Evolutionary conservation across 2,113 vertebrate species (phyloP).

Genomic region (Anarhynchus alexandrinus): DNA sequence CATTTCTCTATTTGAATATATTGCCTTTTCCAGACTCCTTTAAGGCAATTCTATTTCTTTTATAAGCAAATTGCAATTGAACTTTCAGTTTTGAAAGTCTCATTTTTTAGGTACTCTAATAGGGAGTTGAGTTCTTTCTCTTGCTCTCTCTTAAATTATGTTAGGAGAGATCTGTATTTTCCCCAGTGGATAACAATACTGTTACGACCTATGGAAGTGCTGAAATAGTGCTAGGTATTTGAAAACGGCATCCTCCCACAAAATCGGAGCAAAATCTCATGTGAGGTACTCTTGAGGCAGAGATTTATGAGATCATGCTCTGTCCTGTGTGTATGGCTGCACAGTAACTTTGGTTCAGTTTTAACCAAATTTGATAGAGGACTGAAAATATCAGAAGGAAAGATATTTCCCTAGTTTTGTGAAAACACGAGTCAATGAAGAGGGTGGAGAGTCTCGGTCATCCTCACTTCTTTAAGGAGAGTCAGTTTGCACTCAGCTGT

Average conservation of each 20-base stretch:
- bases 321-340: background rate
- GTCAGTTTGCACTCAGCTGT: background rate
- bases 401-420: background rate
- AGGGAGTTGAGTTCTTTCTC: background rate
- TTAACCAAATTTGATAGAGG: background rate
- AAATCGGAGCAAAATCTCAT: background rate
- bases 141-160: background rate
- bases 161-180: background rate
- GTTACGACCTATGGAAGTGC: background rate
- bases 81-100: background rate
- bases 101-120: background rate
- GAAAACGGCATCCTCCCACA: background rate
- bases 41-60: background rate
- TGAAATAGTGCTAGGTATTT: background rate
- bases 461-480: background rate
- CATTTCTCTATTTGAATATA: constrained; percentile 13
- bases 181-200: background rate
- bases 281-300: background rate
- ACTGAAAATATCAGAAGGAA: background rate
- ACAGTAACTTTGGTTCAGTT: background rate
- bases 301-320: background rate
- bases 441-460: background rate
- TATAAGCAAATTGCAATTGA: background rate
- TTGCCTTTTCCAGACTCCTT: background rate
- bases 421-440: background rate